phyloP scores from a whole-genome alignment of 2,797 vertebrate species.

The Lepilemur septentrionalis region DNA sequence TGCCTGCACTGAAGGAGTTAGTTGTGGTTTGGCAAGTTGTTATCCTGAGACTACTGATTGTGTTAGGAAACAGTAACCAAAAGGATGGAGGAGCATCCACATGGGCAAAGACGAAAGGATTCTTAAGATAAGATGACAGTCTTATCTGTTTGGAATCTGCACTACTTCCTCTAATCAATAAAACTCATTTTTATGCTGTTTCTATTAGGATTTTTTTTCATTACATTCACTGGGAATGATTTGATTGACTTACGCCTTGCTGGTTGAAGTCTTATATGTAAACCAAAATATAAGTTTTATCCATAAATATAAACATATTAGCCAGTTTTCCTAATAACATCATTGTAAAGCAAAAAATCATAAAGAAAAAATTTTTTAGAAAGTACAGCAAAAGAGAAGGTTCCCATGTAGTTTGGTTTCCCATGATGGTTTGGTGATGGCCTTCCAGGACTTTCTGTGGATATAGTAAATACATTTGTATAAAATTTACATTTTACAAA shows the following conservation, averaged over 20 bases:
- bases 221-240: background rate
- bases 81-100: background rate
- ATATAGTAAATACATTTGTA: background rate
- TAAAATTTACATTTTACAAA: background rate
- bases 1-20: background rate
- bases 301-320: background rate
- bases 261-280: background rate
- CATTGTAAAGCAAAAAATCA: background rate
- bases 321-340: background rate
- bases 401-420: background rate
- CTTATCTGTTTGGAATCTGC: background rate
- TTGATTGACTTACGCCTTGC: background rate
- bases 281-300: background rate
- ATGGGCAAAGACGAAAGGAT: background rate
- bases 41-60: background rate
- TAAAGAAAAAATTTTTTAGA: background rate
- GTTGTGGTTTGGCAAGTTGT: background rate
- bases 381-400: background rate
- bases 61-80: background rate
- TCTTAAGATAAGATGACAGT: slow-evolving; percentile 9
- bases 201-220: background rate
- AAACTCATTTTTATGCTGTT: background rate
- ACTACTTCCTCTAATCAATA: background rate
- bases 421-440: background rate
- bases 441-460: background rate